These are phyloP conservation scores for Melanotaenia maccullochi DNA, from an alignment of 2,797 vertebrate genomes.

Conservation along the genomic window DNA sequence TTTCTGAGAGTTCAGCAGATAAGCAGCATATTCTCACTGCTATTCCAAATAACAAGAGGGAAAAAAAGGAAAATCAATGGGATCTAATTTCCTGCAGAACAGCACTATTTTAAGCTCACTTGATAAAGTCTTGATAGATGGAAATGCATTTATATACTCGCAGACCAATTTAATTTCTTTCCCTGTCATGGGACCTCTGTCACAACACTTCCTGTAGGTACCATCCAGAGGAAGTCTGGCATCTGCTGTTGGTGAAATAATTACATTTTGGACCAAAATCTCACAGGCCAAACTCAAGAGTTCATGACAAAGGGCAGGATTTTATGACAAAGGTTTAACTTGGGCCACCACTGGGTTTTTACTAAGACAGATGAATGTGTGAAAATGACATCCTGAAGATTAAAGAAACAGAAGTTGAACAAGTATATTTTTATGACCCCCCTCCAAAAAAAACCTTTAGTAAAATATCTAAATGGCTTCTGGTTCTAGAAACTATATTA, in stretches of 20 bases:
- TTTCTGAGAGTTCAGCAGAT: conserved; percentile 31
- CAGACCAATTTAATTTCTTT: conserved; percentile 59
- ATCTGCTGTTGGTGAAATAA: conserved; percentile 75
- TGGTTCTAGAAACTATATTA: background rate
- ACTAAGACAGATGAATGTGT: conserved; percentile 17
- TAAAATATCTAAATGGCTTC: background rate
- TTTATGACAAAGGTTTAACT: conserved; percentile 58
- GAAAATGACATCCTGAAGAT: background rate
- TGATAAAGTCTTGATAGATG: conserved; percentile 43
- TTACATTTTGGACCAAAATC: conserved; percentile 68
- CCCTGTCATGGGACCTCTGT: conserved; percentile 65
- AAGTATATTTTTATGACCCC: background rate
- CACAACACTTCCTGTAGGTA: conserved; percentile 78
- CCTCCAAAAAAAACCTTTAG: conserved; percentile 3
- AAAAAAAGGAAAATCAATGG: conserved; percentile 43
- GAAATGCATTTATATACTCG: conserved; percentile 59
- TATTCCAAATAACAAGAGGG: conserved; percentile 45
- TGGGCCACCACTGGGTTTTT: conserved; percentile 24
- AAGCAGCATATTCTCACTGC: conserved; percentile 33
- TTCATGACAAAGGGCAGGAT: conserved; percentile 74
- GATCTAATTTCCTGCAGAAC: conserved; percentile 58
- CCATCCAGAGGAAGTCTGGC: conserved; percentile 80
- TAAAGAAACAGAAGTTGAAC: background rate
- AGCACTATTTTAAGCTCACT: conserved; percentile 45
- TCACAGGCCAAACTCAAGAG: conserved; percentile 46